Evolutionary conservation across 2,888 invertebrate genomes (phyloP).

Genomic region (Biston stratarius): DNA sequence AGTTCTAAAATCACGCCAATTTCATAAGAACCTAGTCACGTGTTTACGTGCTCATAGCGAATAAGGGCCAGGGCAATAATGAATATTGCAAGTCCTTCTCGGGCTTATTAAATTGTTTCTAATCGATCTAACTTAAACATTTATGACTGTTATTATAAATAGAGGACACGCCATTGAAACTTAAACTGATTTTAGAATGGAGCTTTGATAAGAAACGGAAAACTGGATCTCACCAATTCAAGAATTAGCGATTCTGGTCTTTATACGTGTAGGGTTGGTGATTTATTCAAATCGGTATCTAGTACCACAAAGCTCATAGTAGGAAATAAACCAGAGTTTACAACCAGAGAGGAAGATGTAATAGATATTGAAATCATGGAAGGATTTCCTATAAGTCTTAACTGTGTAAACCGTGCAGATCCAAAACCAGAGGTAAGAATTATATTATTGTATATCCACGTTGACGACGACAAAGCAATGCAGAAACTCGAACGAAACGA

Average conservation of each 20-base stretch:
- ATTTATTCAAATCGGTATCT: conserved; percentile 41
- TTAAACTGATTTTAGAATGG: background rate
- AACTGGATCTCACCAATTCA: background rate
- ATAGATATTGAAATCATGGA: conserved; percentile 47
- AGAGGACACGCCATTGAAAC: background rate
- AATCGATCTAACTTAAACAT: background rate
- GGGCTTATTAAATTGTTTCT: too few relatives aligned
- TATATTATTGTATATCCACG: background rate
- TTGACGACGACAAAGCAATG: too few relatives aligned
- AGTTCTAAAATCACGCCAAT: too few relatives aligned
- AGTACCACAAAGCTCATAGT: conserved; percentile 52
- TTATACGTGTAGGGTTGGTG: conserved; percentile 63
- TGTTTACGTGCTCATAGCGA: too few relatives aligned
- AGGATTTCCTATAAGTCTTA: conserved; percentile 45
- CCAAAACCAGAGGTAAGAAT: conserved; percentile 49
- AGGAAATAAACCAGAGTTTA: conserved; percentile 60
- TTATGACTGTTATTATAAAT: background rate
- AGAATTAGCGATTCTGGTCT: conserved; percentile 52
- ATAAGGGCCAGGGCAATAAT: too few relatives aligned
- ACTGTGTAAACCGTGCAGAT: conserved; percentile 47
- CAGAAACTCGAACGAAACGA: too few relatives aligned
- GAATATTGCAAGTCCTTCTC: too few relatives aligned
- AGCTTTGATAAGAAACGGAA: background rate
- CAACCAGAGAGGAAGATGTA: conserved; percentile 33
- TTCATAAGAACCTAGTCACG: too few relatives aligned